These are phyloP conservation scores for Drosophila burlai DNA, from an alignment of 1,140 invertebrate species.

Conservation along the genomic window DNA sequence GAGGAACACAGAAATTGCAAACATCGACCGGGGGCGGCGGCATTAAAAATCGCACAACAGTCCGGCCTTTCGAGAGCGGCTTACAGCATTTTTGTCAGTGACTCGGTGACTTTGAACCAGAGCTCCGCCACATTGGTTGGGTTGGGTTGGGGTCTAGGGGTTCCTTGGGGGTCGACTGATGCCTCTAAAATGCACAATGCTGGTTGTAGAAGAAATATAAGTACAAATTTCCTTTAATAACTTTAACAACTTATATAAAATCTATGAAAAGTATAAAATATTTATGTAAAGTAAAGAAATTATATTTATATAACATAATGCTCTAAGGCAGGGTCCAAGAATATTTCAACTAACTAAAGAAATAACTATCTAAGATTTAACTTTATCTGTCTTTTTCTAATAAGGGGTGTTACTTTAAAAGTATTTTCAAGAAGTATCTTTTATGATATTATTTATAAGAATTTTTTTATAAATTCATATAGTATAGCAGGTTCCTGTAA, in stretches of 20 bases:
- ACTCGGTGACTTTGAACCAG: slow-evolving; percentile 82
- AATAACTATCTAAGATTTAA: too few species aligned
- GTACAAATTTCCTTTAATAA: background rate
- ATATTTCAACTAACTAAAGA: too few species aligned
- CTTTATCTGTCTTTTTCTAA: too few species aligned
- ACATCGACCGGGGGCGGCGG: slow-evolving; percentile 16
- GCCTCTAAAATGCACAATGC: background rate
- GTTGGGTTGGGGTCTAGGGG: slow-evolving; percentile 4
- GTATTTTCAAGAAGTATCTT: too few species aligned
- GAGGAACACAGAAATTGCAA: slow-evolving; percentile 21
- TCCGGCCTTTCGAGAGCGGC: slow-evolving; percentile 33
- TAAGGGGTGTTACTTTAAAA: too few species aligned
- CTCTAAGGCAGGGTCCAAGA: too few species aligned
- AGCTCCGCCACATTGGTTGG: slow-evolving; percentile 27
- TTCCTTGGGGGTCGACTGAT: slow-evolving; percentile 21
- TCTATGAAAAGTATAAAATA: background rate
- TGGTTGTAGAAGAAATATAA: background rate
- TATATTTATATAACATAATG: too few species aligned
- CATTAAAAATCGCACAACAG: slow-evolving; percentile 48
- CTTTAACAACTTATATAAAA: background rate
- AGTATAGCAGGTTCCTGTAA: background rate
- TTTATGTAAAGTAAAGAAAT: background rate
- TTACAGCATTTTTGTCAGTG: slow-evolving; percentile 84
- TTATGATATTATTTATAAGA: too few species aligned
- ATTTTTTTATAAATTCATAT: too few species aligned